phyloP scores from a whole-genome alignment of 1,140 invertebrate genomes.

The Homarus americanus region DNA sequence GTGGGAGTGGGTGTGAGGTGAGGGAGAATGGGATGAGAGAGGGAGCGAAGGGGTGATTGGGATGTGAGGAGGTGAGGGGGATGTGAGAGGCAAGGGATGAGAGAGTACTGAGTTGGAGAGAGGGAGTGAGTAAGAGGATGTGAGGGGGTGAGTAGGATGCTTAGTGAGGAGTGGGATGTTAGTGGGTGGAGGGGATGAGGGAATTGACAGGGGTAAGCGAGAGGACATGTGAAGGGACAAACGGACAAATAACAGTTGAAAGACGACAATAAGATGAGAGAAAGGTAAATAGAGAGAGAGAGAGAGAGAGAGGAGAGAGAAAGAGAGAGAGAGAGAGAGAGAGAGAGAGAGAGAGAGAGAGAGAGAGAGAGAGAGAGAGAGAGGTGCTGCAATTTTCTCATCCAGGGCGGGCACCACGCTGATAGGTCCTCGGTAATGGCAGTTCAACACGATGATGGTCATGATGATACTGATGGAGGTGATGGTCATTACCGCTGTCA shows the following conservation, averaged over 20 bases:
- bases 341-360: conserved; percentile 4
- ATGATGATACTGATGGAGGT: conserved; percentile 81
- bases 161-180: no score
- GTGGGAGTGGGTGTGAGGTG: no score
- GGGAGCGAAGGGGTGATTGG: no score
- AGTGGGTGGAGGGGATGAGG: no score
- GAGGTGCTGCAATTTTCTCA: background rate
- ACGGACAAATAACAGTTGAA: no score
- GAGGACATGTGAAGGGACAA: no score
- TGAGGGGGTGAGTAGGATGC: conserved; percentile 20
- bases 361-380: conserved; percentile 17
- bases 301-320: conserved; percentile 4
- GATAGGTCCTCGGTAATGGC: conserved; percentile 81
- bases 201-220: no score
- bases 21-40: no score
- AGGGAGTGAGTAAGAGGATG: background rate
- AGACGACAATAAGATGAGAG: background rate
- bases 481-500: conserved; percentile 80
- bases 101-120: background rate
- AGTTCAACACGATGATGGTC: conserved; percentile 80
- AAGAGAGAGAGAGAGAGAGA: background rate
- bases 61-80: no score
- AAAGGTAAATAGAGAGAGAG: conserved; percentile 19
- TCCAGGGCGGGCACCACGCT: background rate
- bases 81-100: no score